Conservation (phyloP, 1,140 invertebrate genomes). For the Babylonia areolata region DNA sequence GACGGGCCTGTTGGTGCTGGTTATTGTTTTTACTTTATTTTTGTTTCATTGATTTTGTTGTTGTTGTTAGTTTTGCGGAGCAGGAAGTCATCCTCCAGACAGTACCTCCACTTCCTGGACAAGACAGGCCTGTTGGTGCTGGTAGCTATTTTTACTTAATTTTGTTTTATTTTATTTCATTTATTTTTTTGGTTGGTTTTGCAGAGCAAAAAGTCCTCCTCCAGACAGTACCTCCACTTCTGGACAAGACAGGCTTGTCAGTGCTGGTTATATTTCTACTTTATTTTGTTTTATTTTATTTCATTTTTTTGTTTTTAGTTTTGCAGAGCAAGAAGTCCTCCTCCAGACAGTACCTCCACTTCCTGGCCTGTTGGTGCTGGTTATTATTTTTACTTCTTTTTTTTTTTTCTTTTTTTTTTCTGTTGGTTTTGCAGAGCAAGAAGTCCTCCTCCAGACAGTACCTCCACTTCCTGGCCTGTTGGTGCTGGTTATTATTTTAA, state of each 20-base stretch:
- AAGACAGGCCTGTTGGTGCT: conserved; percentile 68
- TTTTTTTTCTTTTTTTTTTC: no score
- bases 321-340: conserved; percentile 66
- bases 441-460: conserved; percentile 60
- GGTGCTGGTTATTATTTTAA: no score
- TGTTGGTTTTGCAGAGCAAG: conserved; percentile 67
- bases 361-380: conserved; percentile 67
- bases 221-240: conserved; percentile 61
- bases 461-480: conserved; percentile 63
- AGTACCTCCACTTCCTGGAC: conserved; percentile 64
- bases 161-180: no score
- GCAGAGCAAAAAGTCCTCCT: conserved; percentile 64
- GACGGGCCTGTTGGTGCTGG: conserved; percentile 67
- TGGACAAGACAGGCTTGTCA: conserved; percentile 66
- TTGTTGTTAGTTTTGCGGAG: no score
- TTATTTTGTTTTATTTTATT: no score
- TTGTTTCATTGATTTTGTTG: no score
- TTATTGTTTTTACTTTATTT: no score
- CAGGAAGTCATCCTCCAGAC: conserved; percentile 60
- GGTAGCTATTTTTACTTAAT: no score
- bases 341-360: conserved; percentile 59
- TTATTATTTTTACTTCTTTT: no score
- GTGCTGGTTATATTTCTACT: no score
- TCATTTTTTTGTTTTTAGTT: no score
- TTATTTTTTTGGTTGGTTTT: no score